Conservation (phyloP, 2,888 invertebrate genomes). For the Athrips mouffetella region DNA sequence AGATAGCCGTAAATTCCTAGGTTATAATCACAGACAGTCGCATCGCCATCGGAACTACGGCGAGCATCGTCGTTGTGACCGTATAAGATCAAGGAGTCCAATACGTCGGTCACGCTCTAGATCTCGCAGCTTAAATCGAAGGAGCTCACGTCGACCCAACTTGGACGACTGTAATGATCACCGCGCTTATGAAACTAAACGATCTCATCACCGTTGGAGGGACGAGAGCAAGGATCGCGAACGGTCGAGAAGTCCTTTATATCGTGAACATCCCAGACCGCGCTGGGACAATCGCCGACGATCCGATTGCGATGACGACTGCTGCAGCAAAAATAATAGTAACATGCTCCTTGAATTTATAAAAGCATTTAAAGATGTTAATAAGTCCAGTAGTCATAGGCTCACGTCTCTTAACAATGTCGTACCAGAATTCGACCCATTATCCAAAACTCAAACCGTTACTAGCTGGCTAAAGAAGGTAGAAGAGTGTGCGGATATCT, state of each 20-base stretch:
- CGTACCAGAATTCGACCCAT: slow-evolving; percentile 13
- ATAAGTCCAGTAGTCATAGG: background rate
- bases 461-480: slow-evolving; percentile 2
- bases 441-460: slow-evolving; percentile 5
- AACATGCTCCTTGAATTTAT: background rate
- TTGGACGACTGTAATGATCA: background rate
- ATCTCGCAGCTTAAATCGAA: background rate
- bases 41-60: background rate
- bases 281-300: too few species aligned
- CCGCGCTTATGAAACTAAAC: background rate
- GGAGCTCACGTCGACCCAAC: too few species aligned
- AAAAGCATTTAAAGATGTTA: background rate
- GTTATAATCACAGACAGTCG: background rate
- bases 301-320: too few species aligned
- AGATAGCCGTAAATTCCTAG: background rate
- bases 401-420: slow-evolving; percentile 4
- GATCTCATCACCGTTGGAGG: too few species aligned
- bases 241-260: too few species aligned
- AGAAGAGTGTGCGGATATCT: too few species aligned
- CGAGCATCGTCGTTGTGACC: background rate
- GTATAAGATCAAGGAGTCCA: background rate
- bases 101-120: background rate
- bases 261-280: too few species aligned
- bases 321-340: too few species aligned
- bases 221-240: too few species aligned